phyloP scores from a whole-genome alignment of 2,888 invertebrate genomes.

The Ypsolopha scabrella region DNA sequence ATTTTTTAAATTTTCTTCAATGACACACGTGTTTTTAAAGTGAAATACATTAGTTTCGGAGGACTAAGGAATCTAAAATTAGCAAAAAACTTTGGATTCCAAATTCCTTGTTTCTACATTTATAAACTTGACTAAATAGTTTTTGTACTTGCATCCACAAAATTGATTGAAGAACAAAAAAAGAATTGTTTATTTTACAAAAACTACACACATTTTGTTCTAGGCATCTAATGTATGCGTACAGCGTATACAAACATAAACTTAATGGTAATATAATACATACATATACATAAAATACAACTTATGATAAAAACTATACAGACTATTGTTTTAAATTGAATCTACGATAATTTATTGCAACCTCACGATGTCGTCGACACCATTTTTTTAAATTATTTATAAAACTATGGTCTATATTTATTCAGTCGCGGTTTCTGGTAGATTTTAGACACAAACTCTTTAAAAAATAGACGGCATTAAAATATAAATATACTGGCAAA shows the following conservation, averaged over 20 bases:
- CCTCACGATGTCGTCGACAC: constrained; percentile 39
- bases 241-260: constrained; percentile 7
- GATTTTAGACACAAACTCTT: constrained; percentile 7
- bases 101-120: constrained; percentile 2
- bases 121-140: background rate
- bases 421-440: constrained; percentile 14
- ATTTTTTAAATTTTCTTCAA: background rate
- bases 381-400: constrained; percentile 14
- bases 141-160: background rate
- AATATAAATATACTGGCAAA: background rate
- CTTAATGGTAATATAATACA: constrained; percentile 25
- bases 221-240: background rate
- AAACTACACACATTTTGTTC: constrained; percentile 4
- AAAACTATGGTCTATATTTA: background rate
- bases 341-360: constrained; percentile 44
- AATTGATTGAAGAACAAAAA: constrained; percentile 8
- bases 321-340: constrained; percentile 16
- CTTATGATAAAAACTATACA: constrained; percentile 30
- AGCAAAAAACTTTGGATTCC: background rate
- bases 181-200: constrained; percentile 6
- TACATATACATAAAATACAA: constrained; percentile 30
- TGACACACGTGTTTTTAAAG: background rate
- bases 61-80: background rate
- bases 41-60: background rate
- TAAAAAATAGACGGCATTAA: constrained; percentile 3